Conservation (phyloP, 2,113 vertebrate genomes). For the Elachura formosa region DNA sequence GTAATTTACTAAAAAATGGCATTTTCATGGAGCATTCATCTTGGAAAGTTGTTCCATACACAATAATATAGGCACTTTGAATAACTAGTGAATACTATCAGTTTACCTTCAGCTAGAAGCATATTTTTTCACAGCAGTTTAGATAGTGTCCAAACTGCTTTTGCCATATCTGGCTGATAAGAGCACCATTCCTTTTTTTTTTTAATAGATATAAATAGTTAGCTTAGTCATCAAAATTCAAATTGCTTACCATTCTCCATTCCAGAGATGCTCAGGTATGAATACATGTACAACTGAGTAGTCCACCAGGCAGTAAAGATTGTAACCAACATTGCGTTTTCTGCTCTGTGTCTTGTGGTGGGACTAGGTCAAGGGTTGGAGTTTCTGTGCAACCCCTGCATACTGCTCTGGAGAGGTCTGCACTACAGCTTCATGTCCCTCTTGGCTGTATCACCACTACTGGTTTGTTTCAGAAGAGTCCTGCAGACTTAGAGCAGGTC, state of each 20-base stretch:
- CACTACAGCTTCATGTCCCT: rapidly evolving
- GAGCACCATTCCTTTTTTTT: neutral
- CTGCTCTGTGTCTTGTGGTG: neutral
- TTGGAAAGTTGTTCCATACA: neutral
- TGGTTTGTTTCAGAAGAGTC: neutral
- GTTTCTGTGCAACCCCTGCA: rapidly evolving
- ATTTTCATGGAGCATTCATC: neutral
- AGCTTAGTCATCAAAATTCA: neutral
- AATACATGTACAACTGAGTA: neutral
- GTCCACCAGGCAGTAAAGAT: neutral
- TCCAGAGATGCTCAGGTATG: neutral
- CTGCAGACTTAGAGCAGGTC: neutral
- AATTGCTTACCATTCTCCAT: neutral
- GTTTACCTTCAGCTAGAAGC: neutral
- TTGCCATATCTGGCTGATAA: neutral
- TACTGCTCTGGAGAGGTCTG: neutral
- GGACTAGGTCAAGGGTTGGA: neutral
- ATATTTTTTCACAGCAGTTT: neutral
- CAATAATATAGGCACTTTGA: neutral
- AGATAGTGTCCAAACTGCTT: neutral
- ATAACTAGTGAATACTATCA: neutral
- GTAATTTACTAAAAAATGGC: neutral
- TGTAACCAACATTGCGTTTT: neutral
- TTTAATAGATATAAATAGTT: neutral
- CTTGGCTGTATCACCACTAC: rapidly evolving